Evolutionary conservation across 2,888 invertebrate species (phyloP).

Genomic region (Leucoptera coffeella): DNA sequence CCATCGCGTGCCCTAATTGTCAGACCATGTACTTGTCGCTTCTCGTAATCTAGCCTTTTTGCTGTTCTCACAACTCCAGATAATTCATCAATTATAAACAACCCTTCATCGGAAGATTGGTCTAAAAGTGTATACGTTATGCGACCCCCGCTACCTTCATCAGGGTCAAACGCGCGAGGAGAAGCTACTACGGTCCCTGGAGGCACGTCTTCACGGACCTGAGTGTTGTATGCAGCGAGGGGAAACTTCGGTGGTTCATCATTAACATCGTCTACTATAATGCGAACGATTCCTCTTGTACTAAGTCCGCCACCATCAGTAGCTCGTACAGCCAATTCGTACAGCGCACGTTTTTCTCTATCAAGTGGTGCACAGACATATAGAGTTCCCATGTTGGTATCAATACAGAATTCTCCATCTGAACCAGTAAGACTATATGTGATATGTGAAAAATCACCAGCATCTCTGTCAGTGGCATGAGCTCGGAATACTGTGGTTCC

Average conservation of each 20-base stretch:
- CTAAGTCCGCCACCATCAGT: slow-evolving; percentile 72
- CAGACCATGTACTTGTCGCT: slow-evolving; percentile 82
- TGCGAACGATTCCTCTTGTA: slow-evolving; percentile 76
- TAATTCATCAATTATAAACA: slow-evolving; percentile 75
- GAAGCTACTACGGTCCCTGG: slow-evolving; percentile 80
- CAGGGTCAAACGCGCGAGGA: slow-evolving; percentile 76
- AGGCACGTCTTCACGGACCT: slow-evolving; percentile 88
- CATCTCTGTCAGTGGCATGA: slow-evolving; percentile 79
- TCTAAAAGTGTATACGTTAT: slow-evolving; percentile 76
- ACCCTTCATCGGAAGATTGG: slow-evolving; percentile 62
- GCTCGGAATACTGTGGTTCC: slow-evolving; percentile 81
- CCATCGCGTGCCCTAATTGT: slow-evolving; percentile 80
- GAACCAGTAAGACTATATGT: slow-evolving; percentile 69
- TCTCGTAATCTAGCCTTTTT: slow-evolving; percentile 79
- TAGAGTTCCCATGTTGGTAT: slow-evolving; percentile 69
- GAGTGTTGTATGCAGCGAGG: slow-evolving; percentile 66
- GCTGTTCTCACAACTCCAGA: slow-evolving; percentile 84
- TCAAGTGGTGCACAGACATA: slow-evolving; percentile 72
- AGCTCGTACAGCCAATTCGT: slow-evolving; percentile 73
- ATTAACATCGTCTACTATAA: slow-evolving; percentile 84
- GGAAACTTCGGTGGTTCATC: slow-evolving; percentile 83
- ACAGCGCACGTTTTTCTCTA: slow-evolving; percentile 75
- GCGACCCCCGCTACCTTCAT: slow-evolving; percentile 75
- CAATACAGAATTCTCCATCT: slow-evolving; percentile 74
- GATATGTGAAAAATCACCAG: slow-evolving; percentile 73